These are phyloP conservation scores for Plebejus melissa DNA, from an alignment of 2,888 invertebrate genomes.

Conservation along the genomic window DNA sequence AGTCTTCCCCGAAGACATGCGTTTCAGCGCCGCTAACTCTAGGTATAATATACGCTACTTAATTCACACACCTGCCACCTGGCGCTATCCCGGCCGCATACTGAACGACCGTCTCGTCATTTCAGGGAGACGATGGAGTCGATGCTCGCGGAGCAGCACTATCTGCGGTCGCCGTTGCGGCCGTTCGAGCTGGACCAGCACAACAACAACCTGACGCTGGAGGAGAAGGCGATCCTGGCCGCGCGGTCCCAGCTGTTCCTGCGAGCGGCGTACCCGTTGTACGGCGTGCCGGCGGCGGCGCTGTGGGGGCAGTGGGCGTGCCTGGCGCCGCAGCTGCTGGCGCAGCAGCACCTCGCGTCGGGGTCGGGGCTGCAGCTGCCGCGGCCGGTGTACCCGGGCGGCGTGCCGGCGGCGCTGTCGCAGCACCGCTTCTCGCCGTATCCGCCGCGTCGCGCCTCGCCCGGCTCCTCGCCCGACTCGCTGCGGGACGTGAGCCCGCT, in stretches of 20 bases:
- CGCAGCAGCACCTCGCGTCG: conserved; percentile 82
- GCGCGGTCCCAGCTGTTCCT: conserved; percentile 87
- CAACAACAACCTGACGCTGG: conserved; percentile 84
- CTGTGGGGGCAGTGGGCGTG: conserved; percentile 87
- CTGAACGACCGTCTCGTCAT: conserved; percentile 42
- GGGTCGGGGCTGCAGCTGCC: conserved; percentile 71
- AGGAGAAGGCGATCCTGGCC: conserved; percentile 87
- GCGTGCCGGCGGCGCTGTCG: conserved; percentile 58
- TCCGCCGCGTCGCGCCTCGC: conserved; percentile 70
- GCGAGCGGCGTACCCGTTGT: conserved; percentile 82
- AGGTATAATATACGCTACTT: conserved; percentile 68
- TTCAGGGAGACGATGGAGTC: conserved; percentile 94
- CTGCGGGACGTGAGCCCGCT: conserved; percentile 74
- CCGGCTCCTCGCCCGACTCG: conserved; percentile 81
- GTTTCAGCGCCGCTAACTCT: conserved; percentile 72
- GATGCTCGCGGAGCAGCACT: conserved; percentile 91
- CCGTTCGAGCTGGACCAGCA: conserved; percentile 86
- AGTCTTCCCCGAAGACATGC: conserved; percentile 75
- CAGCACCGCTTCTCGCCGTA: conserved; percentile 82
- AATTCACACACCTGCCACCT: conserved; percentile 30
- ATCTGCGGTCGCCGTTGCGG: conserved; percentile 86
- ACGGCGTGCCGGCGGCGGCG: conserved; percentile 76
- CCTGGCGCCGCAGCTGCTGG: conserved; percentile 81
- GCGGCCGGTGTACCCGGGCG: conserved; percentile 72
- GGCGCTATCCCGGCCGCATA: conserved; percentile 34